These are phyloP conservation scores for Drosophila eugracilis DNA, from an alignment of 1,140 invertebrate species.

Conservation along the genomic window DNA sequence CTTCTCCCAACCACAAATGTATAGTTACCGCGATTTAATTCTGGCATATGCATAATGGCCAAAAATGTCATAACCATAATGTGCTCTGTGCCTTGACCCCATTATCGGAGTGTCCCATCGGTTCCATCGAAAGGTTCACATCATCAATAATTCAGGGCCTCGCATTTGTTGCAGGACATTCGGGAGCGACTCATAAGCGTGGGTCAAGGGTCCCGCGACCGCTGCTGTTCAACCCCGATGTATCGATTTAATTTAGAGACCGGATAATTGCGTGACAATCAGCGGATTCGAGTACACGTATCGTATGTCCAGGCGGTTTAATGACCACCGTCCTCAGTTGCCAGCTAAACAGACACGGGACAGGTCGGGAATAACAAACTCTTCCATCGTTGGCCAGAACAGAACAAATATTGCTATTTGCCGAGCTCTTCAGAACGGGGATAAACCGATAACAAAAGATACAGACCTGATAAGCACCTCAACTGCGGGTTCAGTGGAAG, in stretches of 20 bases:
- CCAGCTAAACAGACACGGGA: slow-evolving; percentile 30
- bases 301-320: slow-evolving; percentile 48
- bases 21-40: background rate
- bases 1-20: background rate
- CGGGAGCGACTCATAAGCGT: slow-evolving; percentile 18
- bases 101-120: slow-evolving; percentile 43
- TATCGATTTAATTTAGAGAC: slow-evolving; percentile 73
- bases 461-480: slow-evolving; percentile 30
- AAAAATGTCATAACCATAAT: slow-evolving; percentile 43
- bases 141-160: slow-evolving; percentile 63
- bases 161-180: slow-evolving; percentile 41
- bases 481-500: slow-evolving; percentile 7
- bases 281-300: slow-evolving; percentile 55
- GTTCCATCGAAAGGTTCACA: slow-evolving; percentile 57
- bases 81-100: slow-evolving; percentile 39
- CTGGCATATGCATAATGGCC: slow-evolving; percentile 22
- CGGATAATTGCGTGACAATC: slow-evolving; percentile 80
- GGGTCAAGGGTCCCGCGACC: slow-evolving; percentile 11
- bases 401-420: slow-evolving; percentile 46
- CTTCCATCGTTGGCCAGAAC: slow-evolving; percentile 2
- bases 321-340: slow-evolving; percentile 54
- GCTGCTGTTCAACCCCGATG: background rate
- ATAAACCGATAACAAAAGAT: slow-evolving; percentile 45
- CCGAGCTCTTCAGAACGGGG: slow-evolving; percentile 35
- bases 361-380: slow-evolving; percentile 18